A percentile compares a stretch with the other conserved stretches of the same genome.
Conservation (phyloP, 2,113 vertebrate species). For the Vanacampus margaritifer region DNA sequence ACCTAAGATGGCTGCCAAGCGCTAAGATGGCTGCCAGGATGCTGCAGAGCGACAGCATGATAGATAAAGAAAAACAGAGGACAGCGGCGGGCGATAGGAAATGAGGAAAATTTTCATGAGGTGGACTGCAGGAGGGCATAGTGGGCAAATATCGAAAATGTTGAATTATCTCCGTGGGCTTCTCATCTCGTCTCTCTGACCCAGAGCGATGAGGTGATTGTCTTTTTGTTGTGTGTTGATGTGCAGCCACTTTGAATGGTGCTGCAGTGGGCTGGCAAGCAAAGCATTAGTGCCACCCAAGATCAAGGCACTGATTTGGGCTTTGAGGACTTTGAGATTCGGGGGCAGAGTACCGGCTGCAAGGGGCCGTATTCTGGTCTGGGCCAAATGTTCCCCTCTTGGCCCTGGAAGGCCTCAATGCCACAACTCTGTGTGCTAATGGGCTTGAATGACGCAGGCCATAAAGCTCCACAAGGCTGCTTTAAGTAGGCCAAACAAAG, state of each 20-base stretch:
- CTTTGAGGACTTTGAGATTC: conserved; percentile 36
- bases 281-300: conserved; percentile 43
- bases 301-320: conserved; percentile 52
- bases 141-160: conserved; percentile 11
- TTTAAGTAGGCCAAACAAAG: conserved; percentile 50
- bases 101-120: conserved; percentile 26
- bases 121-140: conserved; percentile 26
- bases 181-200: conserved; percentile 18
- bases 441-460: conserved; percentile 40
- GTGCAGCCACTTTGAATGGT: conserved; percentile 30
- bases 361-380: conserved; percentile 15
- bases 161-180: conserved; percentile 25
- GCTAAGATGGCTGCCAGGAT: conserved; percentile 93
- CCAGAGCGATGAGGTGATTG: conserved; percentile 32
- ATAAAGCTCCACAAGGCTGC: conserved; percentile 44
- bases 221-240: conserved; percentile 37
- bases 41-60: conserved; percentile 70
- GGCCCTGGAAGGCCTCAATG: conserved; percentile 49
- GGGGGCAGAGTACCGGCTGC: conserved; percentile 21
- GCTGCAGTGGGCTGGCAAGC: conserved; percentile 45
- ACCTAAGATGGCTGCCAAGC: conserved; percentile 95
- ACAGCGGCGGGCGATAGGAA: conserved; percentile 37
- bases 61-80: conserved; percentile 53
- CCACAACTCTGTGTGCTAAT: conserved; percentile 39
- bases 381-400: conserved; percentile 16